A percentile compares a stretch with the other conserved stretches of the same genome.
phyloP scores from a whole-genome alignment of 2,888 invertebrate genomes.

The Drosophila anomalata region DNA sequence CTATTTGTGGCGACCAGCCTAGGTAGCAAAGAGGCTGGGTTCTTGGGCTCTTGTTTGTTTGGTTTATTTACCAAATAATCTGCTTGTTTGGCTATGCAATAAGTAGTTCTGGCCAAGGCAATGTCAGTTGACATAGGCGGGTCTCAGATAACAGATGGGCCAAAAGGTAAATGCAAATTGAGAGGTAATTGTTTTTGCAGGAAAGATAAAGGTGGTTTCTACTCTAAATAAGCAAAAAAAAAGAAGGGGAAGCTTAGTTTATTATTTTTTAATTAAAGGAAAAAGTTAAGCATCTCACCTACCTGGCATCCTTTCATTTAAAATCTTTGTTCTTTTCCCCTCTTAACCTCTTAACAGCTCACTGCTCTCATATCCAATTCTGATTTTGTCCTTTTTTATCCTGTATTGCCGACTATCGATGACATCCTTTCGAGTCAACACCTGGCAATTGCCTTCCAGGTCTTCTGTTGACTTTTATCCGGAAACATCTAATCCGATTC shows the following conservation, averaged over 20 bases:
- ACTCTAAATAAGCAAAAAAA: not conserved
- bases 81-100: conserved; percentile 50
- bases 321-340: not conserved
- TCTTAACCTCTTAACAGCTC: not conserved
- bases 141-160: conserved; percentile 12
- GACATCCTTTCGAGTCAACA: conserved; percentile 21
- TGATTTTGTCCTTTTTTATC: conserved; percentile 5
- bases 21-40: conserved; percentile 2
- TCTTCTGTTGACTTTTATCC: conserved; percentile 37
- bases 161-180: conserved; percentile 30
- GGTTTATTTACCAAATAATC: conserved; percentile 50
- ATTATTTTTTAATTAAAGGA: not conserved
- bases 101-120: conserved; percentile 32
- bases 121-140: conserved; percentile 33
- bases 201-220: not conserved
- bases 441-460: conserved; percentile 36
- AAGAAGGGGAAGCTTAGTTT: not conserved
- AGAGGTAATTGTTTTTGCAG: conserved; percentile 24
- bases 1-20: conserved; percentile 10
- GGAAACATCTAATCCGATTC: conserved; percentile 36
- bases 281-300: not conserved
- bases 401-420: conserved; percentile 23
- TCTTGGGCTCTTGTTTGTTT: conserved; percentile 28
- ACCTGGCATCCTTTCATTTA: too few relatives aligned
- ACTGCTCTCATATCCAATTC: not conserved